Evolutionary conservation across 2,888 invertebrate species (phyloP), one percentile per base, ranked within the genome.

Genomic region (Eulithis prunata): DNA sequence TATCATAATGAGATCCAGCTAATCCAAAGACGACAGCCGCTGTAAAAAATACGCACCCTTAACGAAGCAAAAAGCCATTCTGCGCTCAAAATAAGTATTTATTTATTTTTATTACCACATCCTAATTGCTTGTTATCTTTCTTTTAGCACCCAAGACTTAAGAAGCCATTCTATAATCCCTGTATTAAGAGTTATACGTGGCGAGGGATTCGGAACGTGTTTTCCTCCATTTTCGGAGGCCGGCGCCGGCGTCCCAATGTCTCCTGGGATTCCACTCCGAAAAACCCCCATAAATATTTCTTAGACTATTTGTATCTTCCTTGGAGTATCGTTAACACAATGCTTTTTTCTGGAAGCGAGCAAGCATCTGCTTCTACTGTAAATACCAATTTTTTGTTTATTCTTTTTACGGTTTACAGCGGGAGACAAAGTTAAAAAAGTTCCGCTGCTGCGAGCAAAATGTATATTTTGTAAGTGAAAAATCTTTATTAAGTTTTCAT

Each of bases 271-370:
- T 90, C 85, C 82, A 86, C 86, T 87, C 83, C 86, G 88, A 91
- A 92, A 91, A 92, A 90, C 91, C 91, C 87, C 91, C 91, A 92
- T 92, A 92, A 92, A 92, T 92, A 91, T 92, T 91, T 91, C 91
- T 91, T 90, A 89, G 86, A 89, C 89, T 90, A 88, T 92, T 92
- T 92, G 92, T 92, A 90, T 90, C 90, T 89, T 89, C 91, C 91
- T 89, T 81, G 86, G 91, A 89, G 91, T 87, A 90, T 91, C 91
- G 90, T 92, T 90, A 91, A 87, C 85, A 84, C 87, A 85, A 84
- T 87, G 88, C 81, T 86, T 90, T 87, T 90, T 90, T 86, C 80
- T 77, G 76, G 71, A 81, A 64, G 64, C 51, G 56, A 62, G 63
- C 79, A 77, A 84, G 80, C 90, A 88, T 89, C 88, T 90, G 88